Evolutionary conservation across 2,888 invertebrate species (phyloP).

Genomic region (Acrobasis suavella): DNA sequence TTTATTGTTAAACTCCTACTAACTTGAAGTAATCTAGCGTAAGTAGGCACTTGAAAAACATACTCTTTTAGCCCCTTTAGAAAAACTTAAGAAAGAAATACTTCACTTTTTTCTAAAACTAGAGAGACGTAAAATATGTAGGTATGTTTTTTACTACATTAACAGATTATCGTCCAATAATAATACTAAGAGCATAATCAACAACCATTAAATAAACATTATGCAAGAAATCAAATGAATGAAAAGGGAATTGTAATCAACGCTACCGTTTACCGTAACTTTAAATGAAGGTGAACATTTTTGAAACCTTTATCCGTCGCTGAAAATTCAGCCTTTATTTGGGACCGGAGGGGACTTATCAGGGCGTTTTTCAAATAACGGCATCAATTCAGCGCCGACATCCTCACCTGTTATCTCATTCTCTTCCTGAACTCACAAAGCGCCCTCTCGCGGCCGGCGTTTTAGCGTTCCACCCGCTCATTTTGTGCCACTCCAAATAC

Average conservation of each 20-base stretch:
- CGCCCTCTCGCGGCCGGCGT: conserved; percentile 48
- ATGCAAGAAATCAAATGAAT: conserved; percentile 46
- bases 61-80: neutral
- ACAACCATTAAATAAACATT: conserved; percentile 42
- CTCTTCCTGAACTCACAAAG: conserved; percentile 61
- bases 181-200: neutral
- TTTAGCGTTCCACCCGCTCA: conserved; percentile 52
- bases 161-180: too few species aligned
- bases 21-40: neutral
- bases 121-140: too few species aligned
- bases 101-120: too few species aligned
- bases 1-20: conserved; percentile 6
- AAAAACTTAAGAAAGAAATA: too few species aligned
- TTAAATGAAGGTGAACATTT: conserved; percentile 66
- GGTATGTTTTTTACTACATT: too few species aligned
- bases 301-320: conserved; percentile 58
- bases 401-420: conserved; percentile 66
- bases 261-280: conserved; percentile 49
- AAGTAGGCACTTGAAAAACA: neutral
- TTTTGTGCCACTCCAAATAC: conserved; percentile 58
- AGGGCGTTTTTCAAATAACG: conserved; percentile 69
- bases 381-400: conserved; percentile 61
- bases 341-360: conserved; percentile 67
- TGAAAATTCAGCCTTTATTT: conserved; percentile 63
- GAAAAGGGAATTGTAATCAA: conserved; percentile 60